These are phyloP conservation scores for Dioctria rufipes DNA, from an alignment of 2,888 invertebrate genomes.

Conservation along the genomic window DNA sequence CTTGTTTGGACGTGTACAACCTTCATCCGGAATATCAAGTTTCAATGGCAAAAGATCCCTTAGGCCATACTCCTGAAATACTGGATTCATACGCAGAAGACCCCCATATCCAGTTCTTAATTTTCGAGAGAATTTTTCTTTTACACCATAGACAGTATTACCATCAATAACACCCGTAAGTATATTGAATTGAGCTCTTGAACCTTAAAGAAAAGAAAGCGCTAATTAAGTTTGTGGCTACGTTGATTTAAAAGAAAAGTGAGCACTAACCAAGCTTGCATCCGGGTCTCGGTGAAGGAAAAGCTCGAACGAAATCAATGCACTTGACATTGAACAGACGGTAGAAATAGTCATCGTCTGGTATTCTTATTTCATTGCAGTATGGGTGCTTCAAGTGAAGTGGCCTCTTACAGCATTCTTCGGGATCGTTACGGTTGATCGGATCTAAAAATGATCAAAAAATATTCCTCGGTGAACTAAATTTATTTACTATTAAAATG, in stretches of 20 bases:
- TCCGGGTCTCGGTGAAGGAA: conserved; percentile 89
- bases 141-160: conserved; percentile 91
- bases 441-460: conserved; percentile 76
- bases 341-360: conserved; percentile 93
- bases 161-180: conserved; percentile 89
- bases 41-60: conserved; percentile 91
- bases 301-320: conserved; percentile 91
- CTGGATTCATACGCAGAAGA: conserved; percentile 88
- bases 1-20: conserved; percentile 90
- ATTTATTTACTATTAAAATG: background rate
- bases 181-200: conserved; percentile 88
- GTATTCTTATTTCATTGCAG: conserved; percentile 90
- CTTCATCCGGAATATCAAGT: conserved; percentile 91
- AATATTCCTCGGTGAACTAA: background rate
- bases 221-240: background rate
- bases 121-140: conserved; percentile 86
- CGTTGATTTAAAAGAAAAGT: no score
- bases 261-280: conserved; percentile 82
- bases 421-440: conserved; percentile 89
- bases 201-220: conserved; percentile 73
- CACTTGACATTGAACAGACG: conserved; percentile 87
- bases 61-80: conserved; percentile 88
- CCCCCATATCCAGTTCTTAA: conserved; percentile 87
- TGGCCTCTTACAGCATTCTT: conserved; percentile 89
- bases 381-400: conserved; percentile 89